These are phyloP conservation scores for Knipowitschia caucasica DNA, from an alignment of 2,797 vertebrate species.

Conservation along the genomic window DNA sequence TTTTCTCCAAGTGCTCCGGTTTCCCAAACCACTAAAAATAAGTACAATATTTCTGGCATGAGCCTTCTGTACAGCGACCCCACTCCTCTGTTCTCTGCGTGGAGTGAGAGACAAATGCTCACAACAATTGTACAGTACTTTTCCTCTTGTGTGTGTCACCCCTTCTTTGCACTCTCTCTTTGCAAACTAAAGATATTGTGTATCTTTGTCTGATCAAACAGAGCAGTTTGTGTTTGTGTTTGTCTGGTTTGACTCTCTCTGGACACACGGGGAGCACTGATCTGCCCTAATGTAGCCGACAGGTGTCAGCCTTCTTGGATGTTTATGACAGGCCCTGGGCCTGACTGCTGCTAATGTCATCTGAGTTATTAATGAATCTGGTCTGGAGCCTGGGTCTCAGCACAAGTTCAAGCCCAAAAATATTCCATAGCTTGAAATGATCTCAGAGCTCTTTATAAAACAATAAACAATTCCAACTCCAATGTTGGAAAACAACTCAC, in stretches of 20 bases:
- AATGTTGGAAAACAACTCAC: constrained; percentile 22
- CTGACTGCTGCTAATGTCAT: constrained; percentile 54
- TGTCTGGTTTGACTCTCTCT: background rate
- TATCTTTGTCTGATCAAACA: too few relatives aligned
- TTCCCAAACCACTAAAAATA: too few relatives aligned
- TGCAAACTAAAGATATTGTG: too few relatives aligned
- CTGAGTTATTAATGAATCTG: constrained; percentile 58
- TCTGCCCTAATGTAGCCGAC: constrained; percentile 33
- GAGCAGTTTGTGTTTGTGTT: too few relatives aligned
- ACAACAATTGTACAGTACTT: too few relatives aligned
- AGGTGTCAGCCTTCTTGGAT: constrained; percentile 68
- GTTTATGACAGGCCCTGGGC: constrained; percentile 48
- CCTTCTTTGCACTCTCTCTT: too few relatives aligned
- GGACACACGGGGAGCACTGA: constrained; percentile 1
- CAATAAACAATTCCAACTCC: constrained; percentile 65
- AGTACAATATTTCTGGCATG: too few relatives aligned
- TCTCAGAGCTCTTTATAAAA: constrained; percentile 50
- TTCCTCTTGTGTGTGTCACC: too few relatives aligned
- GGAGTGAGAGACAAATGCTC: too few relatives aligned
- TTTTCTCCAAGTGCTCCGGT: too few relatives aligned
- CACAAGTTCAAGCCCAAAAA: constrained; percentile 34
- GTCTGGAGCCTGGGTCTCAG: constrained; percentile 47
- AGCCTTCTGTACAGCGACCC: too few relatives aligned
- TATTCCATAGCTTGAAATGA: constrained; percentile 41
- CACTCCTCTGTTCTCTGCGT: too few relatives aligned